Conservation (phyloP, 2,888 invertebrate species). For the Alentia gelatinosa region DNA sequence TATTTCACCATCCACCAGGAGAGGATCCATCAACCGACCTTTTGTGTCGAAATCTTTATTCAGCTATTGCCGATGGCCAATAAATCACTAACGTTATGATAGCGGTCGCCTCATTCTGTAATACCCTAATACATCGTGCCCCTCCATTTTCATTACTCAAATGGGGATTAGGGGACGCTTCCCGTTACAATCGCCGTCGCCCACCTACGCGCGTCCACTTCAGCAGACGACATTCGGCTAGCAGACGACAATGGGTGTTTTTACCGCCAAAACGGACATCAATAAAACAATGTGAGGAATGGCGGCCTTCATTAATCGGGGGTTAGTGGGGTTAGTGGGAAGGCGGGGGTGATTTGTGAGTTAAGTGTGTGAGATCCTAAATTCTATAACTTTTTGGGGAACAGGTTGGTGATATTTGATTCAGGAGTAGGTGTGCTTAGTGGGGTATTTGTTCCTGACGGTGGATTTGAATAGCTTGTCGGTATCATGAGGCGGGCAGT, state of each 20-base stretch:
- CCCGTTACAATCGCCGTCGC: neutral
- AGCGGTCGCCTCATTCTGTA: neutral
- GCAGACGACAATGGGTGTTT: no score
- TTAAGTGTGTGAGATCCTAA: neutral
- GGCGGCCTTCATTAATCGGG: neutral
- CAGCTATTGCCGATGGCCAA: neutral
- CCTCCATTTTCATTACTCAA: slow-evolving; percentile 41
- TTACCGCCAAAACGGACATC: neutral
- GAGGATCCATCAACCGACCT: neutral
- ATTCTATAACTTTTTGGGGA: no score
- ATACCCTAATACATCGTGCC: slow-evolving; percentile 8
- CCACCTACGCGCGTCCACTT: neutral
- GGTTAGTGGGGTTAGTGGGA: neutral
- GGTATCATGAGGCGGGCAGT: slow-evolving; percentile 14
- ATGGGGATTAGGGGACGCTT: neutral
- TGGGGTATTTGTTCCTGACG: neutral
- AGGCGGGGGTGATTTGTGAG: neutral
- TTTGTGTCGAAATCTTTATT: slow-evolving; percentile 13
- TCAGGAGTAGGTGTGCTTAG: neutral
- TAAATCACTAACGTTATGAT: slow-evolving; percentile 7
- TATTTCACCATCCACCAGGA: slow-evolving; percentile 1
- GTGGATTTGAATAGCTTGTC: neutral
- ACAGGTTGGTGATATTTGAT: neutral
- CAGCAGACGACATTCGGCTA: neutral
- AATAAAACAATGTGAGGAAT: neutral